Base-by-base conservation (phyloP, 2,797 vertebrate genomes). In the Xyrichtys novacula region DNA sequence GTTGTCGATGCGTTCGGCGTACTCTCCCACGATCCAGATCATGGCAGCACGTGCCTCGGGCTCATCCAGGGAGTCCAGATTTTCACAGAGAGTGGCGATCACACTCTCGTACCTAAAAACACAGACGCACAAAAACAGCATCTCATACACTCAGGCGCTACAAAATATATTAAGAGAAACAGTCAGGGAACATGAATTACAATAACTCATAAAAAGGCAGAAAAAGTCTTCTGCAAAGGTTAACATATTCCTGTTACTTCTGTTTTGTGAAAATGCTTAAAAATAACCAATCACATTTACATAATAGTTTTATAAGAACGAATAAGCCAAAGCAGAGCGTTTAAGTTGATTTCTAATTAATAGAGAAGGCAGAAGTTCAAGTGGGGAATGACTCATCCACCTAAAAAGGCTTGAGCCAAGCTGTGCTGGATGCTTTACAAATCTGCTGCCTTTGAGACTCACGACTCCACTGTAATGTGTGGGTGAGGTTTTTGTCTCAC, bases 11-110 rank as follows among this genome's bases (percentile, higher is more conserved):
- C 98, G 94, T 78, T 99, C 98, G 0, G 98, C 98, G 1, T 99
- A 99, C 65, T 99, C 98, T 3, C 97, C 97, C 77, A 99, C 98
- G 55, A 99, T 99, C 98, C 98, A 99, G 85, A 99, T 99, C 98
- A 99, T 99, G 78, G 98, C 97, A 0, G 98, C 98, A 15, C 98
- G 95, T 0, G 98, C 97, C 46, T 99, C 98, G 0, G 98, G 98
- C 74, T 99, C 98, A 79, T 99, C 98, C 87, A 99, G 87, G 1
- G 98, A 99, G 89, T 99, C 98, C 29, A 99, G 93, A 85, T 99
- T 99, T 89, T 99, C 98, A 54, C 98, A 99, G 0, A 99, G 91
- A 15, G 98, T 99, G 63, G 97, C 98, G 49, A 99, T 99, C 85
- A 99, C 98, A 77, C 98, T 98, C 89, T 99, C 97, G 23, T 99